These are phyloP conservation scores for Paratilapia polleni DNA, from an alignment of 2,113 vertebrate genomes.

Conservation along the genomic window DNA sequence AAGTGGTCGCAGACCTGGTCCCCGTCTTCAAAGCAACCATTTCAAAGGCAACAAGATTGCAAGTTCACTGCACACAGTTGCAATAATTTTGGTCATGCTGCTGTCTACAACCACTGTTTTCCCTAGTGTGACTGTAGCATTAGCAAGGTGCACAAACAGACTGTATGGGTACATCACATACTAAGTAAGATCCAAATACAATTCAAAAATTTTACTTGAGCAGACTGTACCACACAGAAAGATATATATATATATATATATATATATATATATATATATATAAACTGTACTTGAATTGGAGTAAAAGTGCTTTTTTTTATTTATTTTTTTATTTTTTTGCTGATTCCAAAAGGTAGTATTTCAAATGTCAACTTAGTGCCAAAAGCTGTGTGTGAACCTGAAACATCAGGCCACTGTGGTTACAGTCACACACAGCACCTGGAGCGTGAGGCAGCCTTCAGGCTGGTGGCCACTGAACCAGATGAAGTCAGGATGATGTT, in stretches of 20 bases:
- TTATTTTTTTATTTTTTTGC: no score
- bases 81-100: not conserved
- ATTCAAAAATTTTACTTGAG: not conserved
- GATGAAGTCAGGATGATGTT: slow-evolving; percentile 30
- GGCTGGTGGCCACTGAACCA: slow-evolving; percentile 32
- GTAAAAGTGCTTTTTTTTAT: not conserved
- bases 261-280: no score
- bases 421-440: not conserved
- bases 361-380: not conserved
- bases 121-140: not conserved
- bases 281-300: not conserved
- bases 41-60: no score
- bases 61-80: not conserved
- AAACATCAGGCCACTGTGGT: not conserved
- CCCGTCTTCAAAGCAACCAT: no score
- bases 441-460: not conserved
- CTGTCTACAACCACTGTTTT: no score
- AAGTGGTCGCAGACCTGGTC: no score
- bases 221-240: no score
- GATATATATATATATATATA: no score
- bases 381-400: not conserved
- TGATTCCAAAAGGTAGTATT: not conserved
- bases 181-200: not conserved
- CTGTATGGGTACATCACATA: not conserved
- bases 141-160: not conserved